phyloP scores from a whole-genome alignment of 2,888 invertebrate species.

The Spodoptera picta region DNA sequence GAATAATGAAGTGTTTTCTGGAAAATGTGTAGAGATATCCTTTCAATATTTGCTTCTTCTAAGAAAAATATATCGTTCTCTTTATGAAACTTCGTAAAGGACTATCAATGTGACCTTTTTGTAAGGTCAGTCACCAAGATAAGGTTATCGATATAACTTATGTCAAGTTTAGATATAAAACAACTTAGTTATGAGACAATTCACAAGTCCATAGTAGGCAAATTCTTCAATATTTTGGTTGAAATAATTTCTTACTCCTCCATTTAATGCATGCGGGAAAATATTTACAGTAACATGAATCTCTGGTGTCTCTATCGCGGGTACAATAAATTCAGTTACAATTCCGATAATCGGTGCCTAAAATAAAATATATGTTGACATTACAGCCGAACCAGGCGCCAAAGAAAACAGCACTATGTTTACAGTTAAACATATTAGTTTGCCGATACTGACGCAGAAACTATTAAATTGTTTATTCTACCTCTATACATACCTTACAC shows the following conservation, averaged over 20 bases:
- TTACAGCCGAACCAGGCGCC: slow-evolving; percentile 1
- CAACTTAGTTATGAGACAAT: no score
- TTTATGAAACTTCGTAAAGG: slow-evolving; percentile 1
- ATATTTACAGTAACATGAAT: neutral
- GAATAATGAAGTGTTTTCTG: slow-evolving; percentile 4
- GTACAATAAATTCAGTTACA: slow-evolving; percentile 23
- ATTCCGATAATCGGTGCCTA: slow-evolving; percentile 16
- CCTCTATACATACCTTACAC: no score
- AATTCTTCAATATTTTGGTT: neutral
- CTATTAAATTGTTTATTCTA: neutral
- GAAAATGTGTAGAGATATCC: slow-evolving; percentile 7
- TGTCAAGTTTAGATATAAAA: no score
- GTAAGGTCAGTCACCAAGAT: neutral
- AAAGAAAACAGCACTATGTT: slow-evolving; percentile 20
- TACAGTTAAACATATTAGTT: neutral
- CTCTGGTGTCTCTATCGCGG: slow-evolving; percentile 5
- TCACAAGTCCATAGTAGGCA: no score
- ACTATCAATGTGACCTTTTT: slow-evolving; percentile 14
- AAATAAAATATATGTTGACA: slow-evolving; percentile 26
- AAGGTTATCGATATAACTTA: neutral
- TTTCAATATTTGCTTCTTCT: slow-evolving; percentile 10
- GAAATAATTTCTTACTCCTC: neutral
- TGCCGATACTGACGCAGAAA: neutral
- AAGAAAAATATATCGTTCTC: neutral
- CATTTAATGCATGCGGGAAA: neutral